Base-by-base conservation (phyloP, 1,140 invertebrate genomes). In the Lepidurus apus region DNA sequence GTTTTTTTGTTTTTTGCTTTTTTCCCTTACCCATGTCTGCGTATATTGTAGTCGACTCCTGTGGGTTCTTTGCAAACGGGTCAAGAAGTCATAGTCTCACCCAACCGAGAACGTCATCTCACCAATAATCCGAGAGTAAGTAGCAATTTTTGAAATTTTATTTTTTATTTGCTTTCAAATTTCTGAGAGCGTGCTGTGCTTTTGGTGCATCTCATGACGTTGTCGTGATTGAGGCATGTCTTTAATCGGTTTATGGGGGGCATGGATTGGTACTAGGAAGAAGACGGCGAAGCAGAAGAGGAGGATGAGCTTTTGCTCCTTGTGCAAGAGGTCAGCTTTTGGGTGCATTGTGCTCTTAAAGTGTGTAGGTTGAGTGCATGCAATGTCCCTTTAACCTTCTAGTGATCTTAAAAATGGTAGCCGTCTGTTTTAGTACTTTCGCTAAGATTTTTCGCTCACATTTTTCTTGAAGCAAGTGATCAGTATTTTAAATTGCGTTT, bases 31-130 rank as follows among this genome's bases (percentile, higher is more conserved):
- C 78, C 78, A 80, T 82, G 34, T 34, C 34, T 34, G 34, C 34
- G 34, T 34, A 4, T 82, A 83, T 88, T 88, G 76, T 88, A 95
- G 95, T 95, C 94, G 80, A 96, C 95, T 78, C 94, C 94, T 77
- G 93, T 96, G 83, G 93, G 93, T 83, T 96, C 95, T 74, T 87
- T 95, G 82, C 84, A 85, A 79, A 94, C 93, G 80, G 92, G 91
- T 82, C 93, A 95, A 84, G 94, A 96, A 87, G 91, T 94, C 78
- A 90, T 95, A 79, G 91, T 95, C 82, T 95, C 94, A 82, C 94
- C 94, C 79, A 95, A 93, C 87, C 89, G 93, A 84, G 93, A 95
- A 87, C 88, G 92, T 85, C 91, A 93, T 87, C 89, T 91, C 83
- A 86, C 90, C 81, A 90, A 90, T 84, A 90, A 91, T 84, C 94